Evolutionary conservation across 2,113 vertebrate genomes (phyloP), one percentile per base, ranked within the genome.

Genomic region (Podiceps cristatus): DNA sequence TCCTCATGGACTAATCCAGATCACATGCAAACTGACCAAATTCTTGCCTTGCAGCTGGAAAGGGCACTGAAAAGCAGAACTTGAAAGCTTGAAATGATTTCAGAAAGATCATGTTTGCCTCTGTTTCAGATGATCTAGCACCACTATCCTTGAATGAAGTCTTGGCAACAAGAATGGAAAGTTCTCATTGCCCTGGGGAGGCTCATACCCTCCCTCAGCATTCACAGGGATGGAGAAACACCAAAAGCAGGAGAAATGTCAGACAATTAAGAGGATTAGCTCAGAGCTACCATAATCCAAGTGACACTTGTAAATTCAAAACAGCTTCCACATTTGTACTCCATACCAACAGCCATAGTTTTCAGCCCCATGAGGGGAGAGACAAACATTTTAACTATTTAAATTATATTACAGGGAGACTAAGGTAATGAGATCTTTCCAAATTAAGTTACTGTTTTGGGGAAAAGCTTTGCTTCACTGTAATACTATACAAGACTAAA

Each of bases 101-200:
- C 80, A 92, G 62, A 86, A 75, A 77, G 96, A 95, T 97, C 92
- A 19, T 94, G 86, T 96, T 96, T 96, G 83, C 82, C 82, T 95
- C 81, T 71, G 74, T 71, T 97, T 97, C 93, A 58, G 97, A 97
- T 96, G 93, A 97, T 95, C 93, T 75, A 93, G 94, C 82, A 93
- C 94, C 77, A 52, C 85, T 94, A 76, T 91, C 85, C 91, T 96
- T 75, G 66, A 90, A 75, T 78, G 63, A 97, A 94, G 90, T 42
- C 45, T 90, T 98, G 98, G 98, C 98, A 98, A 68, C 37, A 69
- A 12, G 82, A 91, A 88, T 10, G 97, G 98, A 98, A 98, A 98
- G 97, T 98, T 95, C 96, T 77, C 94, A 92, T 93, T 23, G 62
- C 86, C 90, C 90, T 93, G 68, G 96, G 86, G 69, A 93, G 86